These are phyloP conservation scores for Astreopora myriophthalma DNA, from an alignment of 64 coral and sea anemone species.

Conservation along the genomic window DNA sequence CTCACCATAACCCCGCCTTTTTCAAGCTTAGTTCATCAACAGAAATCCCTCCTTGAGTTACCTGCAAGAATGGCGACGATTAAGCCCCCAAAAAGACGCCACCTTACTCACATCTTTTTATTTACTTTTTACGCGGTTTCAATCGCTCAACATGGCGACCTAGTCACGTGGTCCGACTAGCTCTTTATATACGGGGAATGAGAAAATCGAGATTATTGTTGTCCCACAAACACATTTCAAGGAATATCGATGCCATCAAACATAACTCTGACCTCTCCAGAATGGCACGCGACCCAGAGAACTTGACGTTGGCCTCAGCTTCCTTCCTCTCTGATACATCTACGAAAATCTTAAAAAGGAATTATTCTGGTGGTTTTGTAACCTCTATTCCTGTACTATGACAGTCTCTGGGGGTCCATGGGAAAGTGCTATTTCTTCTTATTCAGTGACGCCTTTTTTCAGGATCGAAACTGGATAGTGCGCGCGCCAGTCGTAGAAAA, in stretches of 20 bases:
- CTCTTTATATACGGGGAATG: constrained; percentile 3
- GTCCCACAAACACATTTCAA: background rate
- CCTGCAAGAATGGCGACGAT: background rate
- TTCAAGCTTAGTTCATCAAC: background rate
- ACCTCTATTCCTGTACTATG: too few species aligned
- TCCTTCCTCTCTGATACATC: background rate
- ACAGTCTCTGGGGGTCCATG: too few species aligned
- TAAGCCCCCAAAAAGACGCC: background rate
- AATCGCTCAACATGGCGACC: background rate
- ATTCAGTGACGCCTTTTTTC: too few species aligned
- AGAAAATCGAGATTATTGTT: background rate
- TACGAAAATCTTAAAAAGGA: too few species aligned
- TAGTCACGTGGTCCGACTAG: background rate
- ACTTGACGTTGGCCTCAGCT: background rate
- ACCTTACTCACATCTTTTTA: background rate
- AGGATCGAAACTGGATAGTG: too few species aligned
- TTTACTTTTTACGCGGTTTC: constrained; percentile 30
- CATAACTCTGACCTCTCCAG: background rate
- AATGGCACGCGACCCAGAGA: background rate
- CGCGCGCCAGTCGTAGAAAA: too few species aligned
- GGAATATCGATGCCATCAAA: background rate
- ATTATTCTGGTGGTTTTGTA: too few species aligned
- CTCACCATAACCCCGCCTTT: constrained; percentile 18
- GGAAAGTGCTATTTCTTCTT: too few species aligned
- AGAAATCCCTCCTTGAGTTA: background rate